phyloP scores from a whole-genome alignment of 2,797 vertebrate species.

The Gobio occitaniae region DNA sequence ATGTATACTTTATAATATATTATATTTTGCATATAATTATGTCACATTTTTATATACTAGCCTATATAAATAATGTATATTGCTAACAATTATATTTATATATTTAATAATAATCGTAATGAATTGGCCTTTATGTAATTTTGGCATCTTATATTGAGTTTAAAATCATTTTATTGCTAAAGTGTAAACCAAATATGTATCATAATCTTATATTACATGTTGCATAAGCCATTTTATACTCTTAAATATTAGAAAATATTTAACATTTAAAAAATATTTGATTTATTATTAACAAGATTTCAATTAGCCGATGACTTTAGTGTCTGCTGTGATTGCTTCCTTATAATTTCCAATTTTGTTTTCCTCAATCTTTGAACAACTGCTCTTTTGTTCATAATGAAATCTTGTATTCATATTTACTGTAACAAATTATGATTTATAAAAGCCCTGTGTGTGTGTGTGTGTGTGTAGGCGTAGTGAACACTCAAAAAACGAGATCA shows the following conservation, averaged over 20 bases:
- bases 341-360: background rate
- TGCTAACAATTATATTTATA: background rate
- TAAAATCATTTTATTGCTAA: background rate
- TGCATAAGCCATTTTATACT: too few relatives aligned
- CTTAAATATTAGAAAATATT: background rate
- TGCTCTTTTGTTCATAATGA: background rate
- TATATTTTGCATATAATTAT: background rate
- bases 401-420: background rate
- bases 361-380: background rate
- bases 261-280: background rate
- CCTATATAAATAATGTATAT: background rate
- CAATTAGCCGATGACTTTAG: background rate
- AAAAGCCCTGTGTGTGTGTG: background rate
- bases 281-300: background rate
- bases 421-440: background rate
- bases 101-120: too few relatives aligned
- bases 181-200: background rate
- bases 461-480: background rate
- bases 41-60: background rate
- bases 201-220: background rate
- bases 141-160: background rate
- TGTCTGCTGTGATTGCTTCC: background rate
- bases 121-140: background rate
- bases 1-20: background rate
- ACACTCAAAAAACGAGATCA: too few relatives aligned